Base-by-base conservation (phyloP, 2,797 vertebrate species). In the Pseudochirops corinnae region DNA sequence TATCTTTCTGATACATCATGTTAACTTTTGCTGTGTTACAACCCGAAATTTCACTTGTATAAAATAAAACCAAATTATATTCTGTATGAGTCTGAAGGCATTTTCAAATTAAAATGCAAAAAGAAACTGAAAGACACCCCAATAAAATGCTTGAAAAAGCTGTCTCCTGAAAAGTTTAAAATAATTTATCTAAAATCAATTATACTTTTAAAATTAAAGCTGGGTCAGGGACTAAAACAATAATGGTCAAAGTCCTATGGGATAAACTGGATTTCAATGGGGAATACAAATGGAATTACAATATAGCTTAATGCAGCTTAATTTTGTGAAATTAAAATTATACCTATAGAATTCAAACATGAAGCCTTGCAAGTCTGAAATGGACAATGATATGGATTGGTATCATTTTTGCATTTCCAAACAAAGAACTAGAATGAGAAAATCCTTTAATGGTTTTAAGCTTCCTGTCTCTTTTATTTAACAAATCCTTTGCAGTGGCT, bases 41-140 rank as follows among this genome's bases (percentile, higher is more conserved):
- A 94, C 57, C 12, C 50, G 56, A 94, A 90, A 67, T 92, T 95
- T 90, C 55, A 57, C 50, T 11, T 92, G 16, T 21, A 55, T 56
- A 46, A 94, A 95, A 93, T 6, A 96, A 82, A 93, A 31, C 28
- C 33, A 94, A 26, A 57, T 94, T 31, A 92, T 93, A 39, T 62
- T 28, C 74, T 4, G 26, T 0, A 50, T 50, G 18, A 46, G 21
- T 10, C 2, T 46, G 3, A 58, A 74, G 90, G 33, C 39, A 82
- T 46, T 94, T 92, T 91, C 62, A 96, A 92, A 96, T 93, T 28
- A 94, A 95, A 96, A 92, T 56, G 90, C n/a, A 96, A 96, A 96
- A 91, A 50, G 24, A 92, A 96, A 96, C 5, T 58, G 55, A 92
- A 31, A 96, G 50, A 96, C 92, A 56, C 16, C 92, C 67, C 97